Conservation (phyloP, 2,797 vertebrate genomes). For the Podarcis siculus region DNA sequence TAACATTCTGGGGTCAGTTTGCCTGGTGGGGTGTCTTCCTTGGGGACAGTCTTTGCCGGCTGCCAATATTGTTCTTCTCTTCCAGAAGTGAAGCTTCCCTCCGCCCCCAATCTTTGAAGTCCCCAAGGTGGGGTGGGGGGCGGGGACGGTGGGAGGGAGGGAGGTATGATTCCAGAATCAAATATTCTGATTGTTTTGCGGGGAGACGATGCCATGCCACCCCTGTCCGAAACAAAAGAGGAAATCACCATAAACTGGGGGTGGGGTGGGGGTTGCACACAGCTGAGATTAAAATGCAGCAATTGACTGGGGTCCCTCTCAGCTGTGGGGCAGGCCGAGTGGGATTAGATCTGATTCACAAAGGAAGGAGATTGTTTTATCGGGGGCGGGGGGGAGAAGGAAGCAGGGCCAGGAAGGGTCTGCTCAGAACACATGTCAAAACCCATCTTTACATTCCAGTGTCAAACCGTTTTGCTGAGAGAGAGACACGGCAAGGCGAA, state of each 20-base stretch:
- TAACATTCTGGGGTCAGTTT: not conserved
- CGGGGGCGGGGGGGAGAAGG: not conserved
- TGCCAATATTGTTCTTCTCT: not conserved
- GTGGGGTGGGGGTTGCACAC: not conserved
- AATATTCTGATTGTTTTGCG: not conserved
- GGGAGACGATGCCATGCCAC: not conserved
- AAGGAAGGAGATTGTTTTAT: not conserved
- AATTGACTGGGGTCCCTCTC: not conserved
- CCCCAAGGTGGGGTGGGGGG: not conserved
- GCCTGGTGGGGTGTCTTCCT: not conserved
- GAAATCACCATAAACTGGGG: not conserved
- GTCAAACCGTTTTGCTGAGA: not conserved
- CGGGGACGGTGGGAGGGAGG: not conserved
- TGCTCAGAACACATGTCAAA: not conserved
- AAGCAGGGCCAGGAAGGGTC: not conserved
- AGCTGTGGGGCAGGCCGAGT: constrained; percentile 5
- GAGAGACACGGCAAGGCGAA: accelerated
- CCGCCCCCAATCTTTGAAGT: not conserved
- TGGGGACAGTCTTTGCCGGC: not conserved
- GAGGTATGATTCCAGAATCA: not conserved
- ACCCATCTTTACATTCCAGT: not conserved
- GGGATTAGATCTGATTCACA: not conserved
- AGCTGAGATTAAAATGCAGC: constrained; percentile 4
- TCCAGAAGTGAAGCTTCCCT: not conserved
- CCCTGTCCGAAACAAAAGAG: constrained; percentile 3